Conservation (phyloP, 2,113 vertebrate species). For the Speoplatyrhinus poulsoni region DNA sequence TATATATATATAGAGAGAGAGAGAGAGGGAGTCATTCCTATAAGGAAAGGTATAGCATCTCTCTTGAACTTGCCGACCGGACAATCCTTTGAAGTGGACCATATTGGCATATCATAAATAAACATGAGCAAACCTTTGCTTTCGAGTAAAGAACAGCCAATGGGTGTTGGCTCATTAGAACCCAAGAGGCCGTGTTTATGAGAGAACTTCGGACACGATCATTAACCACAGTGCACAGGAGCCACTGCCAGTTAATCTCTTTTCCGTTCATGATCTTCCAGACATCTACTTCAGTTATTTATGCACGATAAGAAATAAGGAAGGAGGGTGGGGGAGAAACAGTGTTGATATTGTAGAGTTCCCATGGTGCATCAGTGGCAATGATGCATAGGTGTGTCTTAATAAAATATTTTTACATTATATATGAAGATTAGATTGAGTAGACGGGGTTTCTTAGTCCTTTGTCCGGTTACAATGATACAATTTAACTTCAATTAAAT, state of each 20-base stretch:
- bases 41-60: constrained; percentile 25
- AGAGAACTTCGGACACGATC: constrained; percentile 32
- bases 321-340: constrained; percentile 12
- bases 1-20: background rate
- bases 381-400: background rate
- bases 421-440: too few species aligned
- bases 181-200: constrained; percentile 37
- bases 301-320: constrained; percentile 1
- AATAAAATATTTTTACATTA: background rate
- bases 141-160: constrained; percentile 49
- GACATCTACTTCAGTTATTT: constrained; percentile 10
- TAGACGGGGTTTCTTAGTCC: too few species aligned
- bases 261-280: constrained; percentile 22
- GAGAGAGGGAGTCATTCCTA: background rate
- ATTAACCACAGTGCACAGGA: constrained; percentile 23
- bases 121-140: constrained; percentile 61
- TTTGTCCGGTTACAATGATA: too few species aligned
- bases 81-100: constrained; percentile 71
- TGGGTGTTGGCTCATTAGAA: constrained; percentile 55
- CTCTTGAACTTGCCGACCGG: constrained; percentile 54
- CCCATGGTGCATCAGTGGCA: background rate
- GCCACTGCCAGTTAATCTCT: constrained; percentile 26
- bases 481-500: too few species aligned
- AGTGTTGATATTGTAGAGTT: background rate
- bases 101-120: constrained; percentile 72